A percentile compares a stretch with the other conserved stretches of the same genome.
Conservation (phyloP, 2,113 vertebrate species). For the Scortum barcoo region DNA sequence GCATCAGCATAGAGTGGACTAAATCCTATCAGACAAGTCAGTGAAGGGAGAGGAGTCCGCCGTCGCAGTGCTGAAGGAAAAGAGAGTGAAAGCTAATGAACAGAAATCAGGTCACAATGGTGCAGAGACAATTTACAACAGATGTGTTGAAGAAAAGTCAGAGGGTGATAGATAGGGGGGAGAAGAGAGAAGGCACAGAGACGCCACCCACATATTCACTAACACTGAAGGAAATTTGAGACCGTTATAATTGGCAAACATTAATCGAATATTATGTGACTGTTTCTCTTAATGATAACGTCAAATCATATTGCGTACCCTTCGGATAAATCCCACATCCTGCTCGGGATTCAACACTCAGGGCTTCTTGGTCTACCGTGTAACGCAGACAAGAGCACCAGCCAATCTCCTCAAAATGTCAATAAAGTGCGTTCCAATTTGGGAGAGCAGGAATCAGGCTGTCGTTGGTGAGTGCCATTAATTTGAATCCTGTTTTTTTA, state of each 20-base stretch:
- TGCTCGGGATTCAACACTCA: background rate
- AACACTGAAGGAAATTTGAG: background rate
- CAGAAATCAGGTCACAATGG: constrained; percentile 73
- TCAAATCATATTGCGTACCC: background rate
- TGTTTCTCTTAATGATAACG: background rate
- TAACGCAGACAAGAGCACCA: background rate
- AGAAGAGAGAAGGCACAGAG: background rate
- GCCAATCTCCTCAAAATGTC: constrained; percentile 10
- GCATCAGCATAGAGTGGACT: constrained; percentile 78
- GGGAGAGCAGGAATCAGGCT: constrained; percentile 30
- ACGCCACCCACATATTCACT: constrained; percentile 1
- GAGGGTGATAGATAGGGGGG: constrained; percentile 36
- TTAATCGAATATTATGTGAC: background rate
- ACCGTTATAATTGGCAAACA: background rate
- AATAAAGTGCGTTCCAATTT: constrained; percentile 40
- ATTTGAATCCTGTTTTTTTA: constrained; percentile 58
- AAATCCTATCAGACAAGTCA: constrained; percentile 87
- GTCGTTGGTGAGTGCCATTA: constrained; percentile 33
- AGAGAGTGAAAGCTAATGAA: constrained; percentile 80
- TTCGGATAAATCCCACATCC: background rate
- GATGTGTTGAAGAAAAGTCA: constrained; percentile 43
- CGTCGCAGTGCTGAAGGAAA: constrained; percentile 59
- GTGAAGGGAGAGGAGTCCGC: constrained; percentile 79
- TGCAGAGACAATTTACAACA: constrained; percentile 63
- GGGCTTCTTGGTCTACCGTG: background rate